A percentile compares a stretch with the other conserved stretches of the same genome.
Evolutionary conservation across 2,113 vertebrate species (phyloP).

Genomic region (Bos javanicus): DNA sequence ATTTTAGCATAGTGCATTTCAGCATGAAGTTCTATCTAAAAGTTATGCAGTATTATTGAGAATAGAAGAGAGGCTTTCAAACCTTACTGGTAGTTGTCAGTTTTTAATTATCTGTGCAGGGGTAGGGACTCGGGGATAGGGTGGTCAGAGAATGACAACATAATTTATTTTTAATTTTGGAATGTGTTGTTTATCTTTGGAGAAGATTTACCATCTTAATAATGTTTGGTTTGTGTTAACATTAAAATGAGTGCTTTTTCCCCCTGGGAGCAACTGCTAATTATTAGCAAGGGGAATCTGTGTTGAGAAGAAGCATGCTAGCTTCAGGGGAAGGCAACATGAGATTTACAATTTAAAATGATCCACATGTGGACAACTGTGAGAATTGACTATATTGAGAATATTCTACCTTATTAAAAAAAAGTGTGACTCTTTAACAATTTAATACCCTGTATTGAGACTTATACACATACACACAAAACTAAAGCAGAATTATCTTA

Average conservation of each 20-base stretch:
- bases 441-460: neutral
- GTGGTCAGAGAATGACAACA: neutral
- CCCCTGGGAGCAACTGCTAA: neutral
- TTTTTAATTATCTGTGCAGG: constrained; percentile 24
- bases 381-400: neutral
- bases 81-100: neutral
- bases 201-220: constrained; percentile 37
- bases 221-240: neutral
- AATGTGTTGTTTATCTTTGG: constrained; percentile 35
- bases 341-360: neutral
- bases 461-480: neutral
- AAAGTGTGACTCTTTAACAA: neutral
- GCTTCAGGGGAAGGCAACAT: neutral
- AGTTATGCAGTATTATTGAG: neutral
- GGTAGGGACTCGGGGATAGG: neutral
- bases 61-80: neutral
- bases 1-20: neutral
- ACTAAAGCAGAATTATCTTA: neutral
- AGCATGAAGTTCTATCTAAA: neutral
- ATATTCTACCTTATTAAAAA: constrained; percentile 19
- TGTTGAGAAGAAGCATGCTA: neutral
- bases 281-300: neutral
- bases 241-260: neutral
- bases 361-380: constrained; percentile 3
- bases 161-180: constrained; percentile 36